Conservation (phyloP, 1,140 invertebrate species). For the Hirudo medicinalis region DNA sequence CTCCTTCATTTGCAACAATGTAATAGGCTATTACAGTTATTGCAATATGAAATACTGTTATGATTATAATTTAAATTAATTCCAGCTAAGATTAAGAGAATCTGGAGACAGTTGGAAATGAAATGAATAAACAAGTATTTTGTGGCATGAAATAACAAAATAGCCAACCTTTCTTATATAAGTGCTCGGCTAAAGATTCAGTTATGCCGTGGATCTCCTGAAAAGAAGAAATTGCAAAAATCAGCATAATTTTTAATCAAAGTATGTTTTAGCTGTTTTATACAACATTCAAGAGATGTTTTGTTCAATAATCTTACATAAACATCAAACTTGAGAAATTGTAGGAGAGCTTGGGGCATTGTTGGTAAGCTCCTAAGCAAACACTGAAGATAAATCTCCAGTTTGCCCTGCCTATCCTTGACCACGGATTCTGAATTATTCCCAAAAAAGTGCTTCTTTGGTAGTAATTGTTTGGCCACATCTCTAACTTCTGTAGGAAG, state of each 20-base stretch:
- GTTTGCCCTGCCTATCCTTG: slow-evolving; percentile 59
- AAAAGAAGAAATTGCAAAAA: slow-evolving; percentile 22
- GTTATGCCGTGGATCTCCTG: slow-evolving; percentile 41
- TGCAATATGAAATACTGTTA: no score
- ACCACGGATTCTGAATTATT: slow-evolving; percentile 67
- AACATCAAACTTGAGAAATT: slow-evolving; percentile 40
- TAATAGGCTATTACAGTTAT: no score
- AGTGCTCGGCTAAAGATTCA: slow-evolving; percentile 35
- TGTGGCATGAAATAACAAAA: background rate
- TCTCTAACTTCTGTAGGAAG: background rate
- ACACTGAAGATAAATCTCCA: slow-evolving; percentile 67
- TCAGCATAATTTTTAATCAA: slow-evolving; percentile 4
- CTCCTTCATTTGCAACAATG: no score
- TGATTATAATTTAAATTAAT: no score
- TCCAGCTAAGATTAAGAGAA: no score
- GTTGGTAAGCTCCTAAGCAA: slow-evolving; percentile 32
- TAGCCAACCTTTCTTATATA: slow-evolving; percentile 34
- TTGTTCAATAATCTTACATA: slow-evolving; percentile 36
- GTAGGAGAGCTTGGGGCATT: slow-evolving; percentile 31
- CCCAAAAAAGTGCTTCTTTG: slow-evolving; percentile 75
- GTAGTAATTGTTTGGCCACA: slow-evolving; percentile 47
- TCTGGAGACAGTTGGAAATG: no score
- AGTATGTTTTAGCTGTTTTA: background rate
- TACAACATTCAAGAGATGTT: slow-evolving; percentile 2
- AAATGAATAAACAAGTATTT: background rate